Percentiles rank a stretch among this genome's conserved stretches.
Evolutionary conservation across 2,113 vertebrate species (phyloP).

Genomic region (Emydura subglobosa): DNA sequence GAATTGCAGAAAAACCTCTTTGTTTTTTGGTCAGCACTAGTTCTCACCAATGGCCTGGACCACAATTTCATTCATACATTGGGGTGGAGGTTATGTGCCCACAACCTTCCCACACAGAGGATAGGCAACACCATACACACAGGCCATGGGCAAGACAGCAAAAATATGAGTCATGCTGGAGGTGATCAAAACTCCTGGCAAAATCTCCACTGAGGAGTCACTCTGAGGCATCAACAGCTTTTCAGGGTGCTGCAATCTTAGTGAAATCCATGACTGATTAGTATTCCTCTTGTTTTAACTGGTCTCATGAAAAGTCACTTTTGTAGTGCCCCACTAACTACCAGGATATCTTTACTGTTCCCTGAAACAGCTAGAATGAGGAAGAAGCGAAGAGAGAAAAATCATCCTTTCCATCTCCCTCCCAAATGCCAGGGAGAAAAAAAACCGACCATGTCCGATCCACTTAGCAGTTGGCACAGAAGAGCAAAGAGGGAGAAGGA

Average conservation of each 20-base stretch:
- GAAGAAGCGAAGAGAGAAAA: background rate
- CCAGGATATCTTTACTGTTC: background rate
- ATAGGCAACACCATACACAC: background rate
- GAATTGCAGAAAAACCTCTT: background rate
- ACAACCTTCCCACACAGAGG: background rate
- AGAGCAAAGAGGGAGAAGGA: background rate
- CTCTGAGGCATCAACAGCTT: background rate
- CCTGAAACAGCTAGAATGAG: background rate
- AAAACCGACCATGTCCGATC: background rate
- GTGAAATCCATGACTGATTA: background rate
- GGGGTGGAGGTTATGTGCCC: background rate
- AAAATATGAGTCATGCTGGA: background rate
- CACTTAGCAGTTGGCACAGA: background rate
- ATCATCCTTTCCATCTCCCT: background rate
- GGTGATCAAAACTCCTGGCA: background rate
- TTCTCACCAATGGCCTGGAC: background rate
- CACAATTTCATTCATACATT: background rate
- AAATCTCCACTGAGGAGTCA: background rate
- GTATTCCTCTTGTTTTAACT: conserved; percentile 17
- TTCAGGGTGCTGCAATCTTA: background rate
- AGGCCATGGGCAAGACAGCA: background rate
- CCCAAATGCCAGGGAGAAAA: background rate
- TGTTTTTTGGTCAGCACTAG: background rate
- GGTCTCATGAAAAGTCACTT: background rate
- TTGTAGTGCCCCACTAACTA: background rate